Evolutionary conservation across 2,113 vertebrate genomes (phyloP).

Genomic region (Oryzias curvinotus): DNA sequence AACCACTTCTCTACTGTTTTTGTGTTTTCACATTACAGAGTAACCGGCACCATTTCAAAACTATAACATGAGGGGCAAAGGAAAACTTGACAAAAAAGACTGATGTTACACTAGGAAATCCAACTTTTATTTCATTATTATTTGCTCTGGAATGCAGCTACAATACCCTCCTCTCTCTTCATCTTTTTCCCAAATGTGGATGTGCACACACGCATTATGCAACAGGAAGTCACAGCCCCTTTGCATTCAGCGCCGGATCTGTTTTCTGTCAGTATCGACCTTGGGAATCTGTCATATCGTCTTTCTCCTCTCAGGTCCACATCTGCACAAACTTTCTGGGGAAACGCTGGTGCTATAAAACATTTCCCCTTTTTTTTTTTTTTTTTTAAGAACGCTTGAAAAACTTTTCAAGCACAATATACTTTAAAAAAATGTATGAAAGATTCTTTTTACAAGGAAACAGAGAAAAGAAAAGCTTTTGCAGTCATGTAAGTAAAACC

Average conservation of each 20-base stretch:
- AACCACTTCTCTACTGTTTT: too few species aligned
- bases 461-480: too few species aligned
- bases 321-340: background rate
- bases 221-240: constrained; percentile 55
- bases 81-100: background rate
- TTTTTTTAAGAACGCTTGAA: too few species aligned
- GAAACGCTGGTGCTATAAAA: background rate
- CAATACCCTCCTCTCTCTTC: constrained; percentile 7
- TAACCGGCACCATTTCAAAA: too few species aligned
- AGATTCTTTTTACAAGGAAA: too few species aligned
- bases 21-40: too few species aligned
- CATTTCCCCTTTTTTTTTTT: background rate
- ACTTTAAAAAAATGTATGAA: too few species aligned
- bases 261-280: constrained; percentile 36
- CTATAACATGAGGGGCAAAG: background rate
- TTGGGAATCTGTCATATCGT: constrained; percentile 30
- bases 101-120: constrained; percentile 1
- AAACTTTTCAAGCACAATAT: too few species aligned
- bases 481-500: too few species aligned
- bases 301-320: constrained; percentile 4
- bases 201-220: constrained; percentile 19
- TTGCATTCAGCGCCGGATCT: constrained; percentile 25
- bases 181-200: constrained; percentile 16
- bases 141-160: constrained; percentile 30
- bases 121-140: background rate